phyloP scores from a whole-genome alignment of 1,140 invertebrate genomes.

The Euschistus heros region DNA sequence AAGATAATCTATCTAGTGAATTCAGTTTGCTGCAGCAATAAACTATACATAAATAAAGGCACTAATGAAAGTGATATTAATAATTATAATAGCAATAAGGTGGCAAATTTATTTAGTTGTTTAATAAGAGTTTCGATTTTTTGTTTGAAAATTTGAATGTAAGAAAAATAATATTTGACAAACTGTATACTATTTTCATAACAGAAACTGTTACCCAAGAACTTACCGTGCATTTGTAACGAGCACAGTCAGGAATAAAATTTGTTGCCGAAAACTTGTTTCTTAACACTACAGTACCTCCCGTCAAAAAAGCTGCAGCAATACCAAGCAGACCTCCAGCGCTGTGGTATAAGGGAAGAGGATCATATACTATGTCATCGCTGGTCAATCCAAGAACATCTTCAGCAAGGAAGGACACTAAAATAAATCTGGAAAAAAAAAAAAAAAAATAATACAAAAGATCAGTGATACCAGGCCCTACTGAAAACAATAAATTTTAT shows the following conservation, averaged over 20 bases:
- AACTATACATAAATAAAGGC: no score
- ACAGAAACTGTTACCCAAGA: background rate
- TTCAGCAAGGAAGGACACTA: background rate
- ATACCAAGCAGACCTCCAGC: constrained; percentile 61
- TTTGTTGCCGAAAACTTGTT: constrained; percentile 87
- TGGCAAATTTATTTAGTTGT: no score
- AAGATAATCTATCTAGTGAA: no score
- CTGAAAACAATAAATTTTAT: no score
- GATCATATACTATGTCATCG: constrained; percentile 65
- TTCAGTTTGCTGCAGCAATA: no score
- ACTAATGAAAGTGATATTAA: no score
- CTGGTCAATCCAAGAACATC: constrained; percentile 37
- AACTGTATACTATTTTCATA: background rate
- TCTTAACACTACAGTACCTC: constrained; percentile 69
- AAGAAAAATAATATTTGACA: background rate
- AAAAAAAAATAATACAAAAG: background rate
- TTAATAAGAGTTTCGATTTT: no score
- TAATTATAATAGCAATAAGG: no score
- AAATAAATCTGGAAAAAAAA: background rate
- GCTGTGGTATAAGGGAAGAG: constrained; percentile 66
- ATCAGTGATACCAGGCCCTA: no score
- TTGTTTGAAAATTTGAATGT: background rate
- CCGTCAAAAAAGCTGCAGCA: constrained; percentile 55
- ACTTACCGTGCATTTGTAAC: constrained; percentile 79
- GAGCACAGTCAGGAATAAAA: constrained; percentile 89